phyloP scores from a whole-genome alignment of 2,113 vertebrate species.

The Solea senegalensis region DNA sequence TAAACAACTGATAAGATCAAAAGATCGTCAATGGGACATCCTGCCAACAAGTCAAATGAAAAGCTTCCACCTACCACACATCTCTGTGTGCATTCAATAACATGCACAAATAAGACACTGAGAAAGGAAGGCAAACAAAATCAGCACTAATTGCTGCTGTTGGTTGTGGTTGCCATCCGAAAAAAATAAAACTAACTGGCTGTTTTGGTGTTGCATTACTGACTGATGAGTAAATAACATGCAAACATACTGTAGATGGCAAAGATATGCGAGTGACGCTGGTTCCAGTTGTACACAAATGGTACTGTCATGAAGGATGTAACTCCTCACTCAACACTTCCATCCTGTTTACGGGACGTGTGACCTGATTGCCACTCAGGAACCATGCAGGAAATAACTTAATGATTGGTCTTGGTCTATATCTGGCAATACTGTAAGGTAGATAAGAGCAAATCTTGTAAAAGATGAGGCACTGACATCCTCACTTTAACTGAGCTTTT shows the following conservation, averaged over 20 bases:
- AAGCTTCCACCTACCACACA: conserved; percentile 61
- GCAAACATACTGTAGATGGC: conserved; percentile 41
- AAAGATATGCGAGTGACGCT: conserved; percentile 23
- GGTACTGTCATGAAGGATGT: conserved; percentile 78
- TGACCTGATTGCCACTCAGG: conserved; percentile 78
- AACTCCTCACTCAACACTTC: conserved; percentile 82
- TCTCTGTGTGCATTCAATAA: conserved; percentile 47
- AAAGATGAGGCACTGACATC: conserved; percentile 28
- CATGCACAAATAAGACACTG: conserved; percentile 50
- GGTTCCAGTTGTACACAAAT: conserved; percentile 52
- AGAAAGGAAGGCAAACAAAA: conserved; percentile 75
- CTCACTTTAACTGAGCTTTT: background rate
- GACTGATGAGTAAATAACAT: conserved; percentile 46
- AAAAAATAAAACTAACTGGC: background rate
- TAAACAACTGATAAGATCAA: conserved; percentile 78
- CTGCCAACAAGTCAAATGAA: conserved; percentile 63
- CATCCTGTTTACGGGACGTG: conserved; percentile 84
- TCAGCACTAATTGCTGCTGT: conserved; percentile 56
- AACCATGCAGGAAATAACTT: conserved; percentile 79
- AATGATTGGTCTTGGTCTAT: conserved; percentile 70
- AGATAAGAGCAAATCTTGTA: conserved; percentile 41
- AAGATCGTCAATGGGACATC: conserved; percentile 69
- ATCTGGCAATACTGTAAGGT: conserved; percentile 64
- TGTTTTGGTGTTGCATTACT: conserved; percentile 18
- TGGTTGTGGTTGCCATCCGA: conserved; percentile 13